Evolutionary conservation across 1,140 invertebrate species (phyloP).

Genomic region (Drosophila cardini): DNA sequence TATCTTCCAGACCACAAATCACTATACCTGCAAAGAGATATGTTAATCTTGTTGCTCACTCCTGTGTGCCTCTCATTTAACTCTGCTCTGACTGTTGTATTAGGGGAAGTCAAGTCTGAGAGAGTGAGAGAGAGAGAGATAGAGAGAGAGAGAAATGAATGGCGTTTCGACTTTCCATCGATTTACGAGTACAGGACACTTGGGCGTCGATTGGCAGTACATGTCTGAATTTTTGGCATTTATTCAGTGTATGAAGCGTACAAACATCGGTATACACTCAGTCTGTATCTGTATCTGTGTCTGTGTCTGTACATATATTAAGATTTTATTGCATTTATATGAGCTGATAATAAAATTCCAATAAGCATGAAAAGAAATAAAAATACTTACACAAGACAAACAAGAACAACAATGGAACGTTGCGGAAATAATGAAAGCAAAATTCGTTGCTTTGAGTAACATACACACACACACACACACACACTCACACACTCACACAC

Average conservation of each 20-base stretch:
- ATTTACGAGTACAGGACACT: constrained; percentile 19
- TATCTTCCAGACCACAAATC: neutral
- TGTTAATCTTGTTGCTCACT: neutral
- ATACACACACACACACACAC: no score
- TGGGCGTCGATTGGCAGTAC: constrained; percentile 22
- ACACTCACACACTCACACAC: neutral
- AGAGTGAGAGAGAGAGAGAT: neutral
- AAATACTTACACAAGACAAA: constrained; percentile 72
- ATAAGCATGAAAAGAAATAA: constrained; percentile 78
- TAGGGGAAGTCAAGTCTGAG: constrained; percentile 9
- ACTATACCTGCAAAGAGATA: neutral
- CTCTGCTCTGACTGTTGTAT: no score
- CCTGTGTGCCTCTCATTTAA: no score
- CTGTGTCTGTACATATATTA: constrained; percentile 37
- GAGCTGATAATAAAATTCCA: constrained; percentile 81
- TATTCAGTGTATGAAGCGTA: constrained; percentile 1
- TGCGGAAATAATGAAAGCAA: constrained; percentile 23
- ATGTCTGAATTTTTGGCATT: constrained; percentile 29
- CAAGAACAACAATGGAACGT: constrained; percentile 44
- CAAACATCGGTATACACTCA: neutral
- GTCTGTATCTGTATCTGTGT: neutral
- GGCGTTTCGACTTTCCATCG: constrained; percentile 1
- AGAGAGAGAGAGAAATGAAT: neutral
- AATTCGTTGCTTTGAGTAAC: constrained; percentile 22
- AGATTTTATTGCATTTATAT: constrained; percentile 78